Percentiles rank a stretch among this genome's conserved stretches.
Evolutionary conservation across 2,888 invertebrate genomes (phyloP).

Genomic region (Drosophila histrio): DNA sequence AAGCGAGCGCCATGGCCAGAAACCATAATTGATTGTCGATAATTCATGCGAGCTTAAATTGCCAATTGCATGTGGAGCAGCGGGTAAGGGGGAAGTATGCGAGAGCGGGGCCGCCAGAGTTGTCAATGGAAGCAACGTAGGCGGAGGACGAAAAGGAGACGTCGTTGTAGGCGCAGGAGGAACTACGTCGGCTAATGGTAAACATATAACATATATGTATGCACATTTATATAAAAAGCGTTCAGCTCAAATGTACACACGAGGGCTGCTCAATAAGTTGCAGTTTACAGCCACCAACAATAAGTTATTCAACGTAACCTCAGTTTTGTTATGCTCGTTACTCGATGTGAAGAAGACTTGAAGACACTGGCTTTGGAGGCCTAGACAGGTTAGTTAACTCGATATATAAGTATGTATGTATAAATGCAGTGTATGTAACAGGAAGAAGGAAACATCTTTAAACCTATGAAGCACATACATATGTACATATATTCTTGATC

Average conservation of each 20-base stretch:
- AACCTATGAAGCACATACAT: too few relatives aligned
- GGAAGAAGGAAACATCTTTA: too few relatives aligned
- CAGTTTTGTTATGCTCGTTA: too few relatives aligned
- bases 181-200: conserved; percentile 53
- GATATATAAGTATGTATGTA: too few relatives aligned
- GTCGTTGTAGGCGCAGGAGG: not conserved
- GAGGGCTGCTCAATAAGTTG: not conserved
- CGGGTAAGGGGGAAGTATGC: not conserved
- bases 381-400: too few relatives aligned
- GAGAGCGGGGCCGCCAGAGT: not conserved
- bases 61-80: conserved; percentile 73
- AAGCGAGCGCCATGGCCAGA: conserved; percentile 59
- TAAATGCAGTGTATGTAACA: too few relatives aligned
- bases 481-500: too few relatives aligned
- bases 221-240: not conserved
- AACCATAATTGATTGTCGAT: conserved; percentile 80
- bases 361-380: too few relatives aligned
- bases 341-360: too few relatives aligned
- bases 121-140: not conserved
- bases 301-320: too few relatives aligned
- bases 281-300: too few relatives aligned
- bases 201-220: conserved; percentile 41
- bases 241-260: not conserved
- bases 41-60: conserved; percentile 83
- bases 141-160: not conserved